phyloP scores from a whole-genome alignment of 2,888 invertebrate species.

The Artemia sinica region DNA sequence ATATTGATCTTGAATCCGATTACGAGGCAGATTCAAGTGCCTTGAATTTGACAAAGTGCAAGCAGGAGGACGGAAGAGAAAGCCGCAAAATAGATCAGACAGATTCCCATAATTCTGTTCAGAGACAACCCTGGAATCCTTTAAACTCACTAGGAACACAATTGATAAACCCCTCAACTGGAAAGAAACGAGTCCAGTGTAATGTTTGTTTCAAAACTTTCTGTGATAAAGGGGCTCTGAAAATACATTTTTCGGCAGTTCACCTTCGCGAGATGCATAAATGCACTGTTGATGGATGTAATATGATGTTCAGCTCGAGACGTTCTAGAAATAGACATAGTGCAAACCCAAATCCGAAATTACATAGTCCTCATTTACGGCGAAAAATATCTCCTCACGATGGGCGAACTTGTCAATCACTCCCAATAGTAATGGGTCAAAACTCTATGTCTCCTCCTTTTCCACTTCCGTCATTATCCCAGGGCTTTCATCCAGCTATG shows the following conservation, averaged over 20 bases:
- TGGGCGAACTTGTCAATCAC: slow-evolving; percentile 70
- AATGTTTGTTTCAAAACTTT: slow-evolving; percentile 96
- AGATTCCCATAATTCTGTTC: slow-evolving; percentile 33
- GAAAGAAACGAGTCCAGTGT: slow-evolving; percentile 92
- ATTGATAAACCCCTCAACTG: slow-evolving; percentile 77
- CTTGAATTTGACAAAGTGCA: neutral
- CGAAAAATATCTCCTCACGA: slow-evolving; percentile 87
- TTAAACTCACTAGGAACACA: slow-evolving; percentile 46
- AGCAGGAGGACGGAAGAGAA: slow-evolving; percentile 25
- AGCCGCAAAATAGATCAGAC: slow-evolving; percentile 31
- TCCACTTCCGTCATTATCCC: neutral
- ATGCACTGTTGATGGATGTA: slow-evolving; percentile 95
- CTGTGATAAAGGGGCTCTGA: slow-evolving; percentile 97
- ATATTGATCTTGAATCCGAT: slow-evolving; percentile 10
- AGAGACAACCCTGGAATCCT: slow-evolving; percentile 34
- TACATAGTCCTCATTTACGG: slow-evolving; percentile 83
- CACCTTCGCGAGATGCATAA: slow-evolving; percentile 98
- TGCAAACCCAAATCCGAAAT: slow-evolving; percentile 93
- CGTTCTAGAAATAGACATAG: slow-evolving; percentile 88
- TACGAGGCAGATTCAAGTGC: slow-evolving; percentile 2
- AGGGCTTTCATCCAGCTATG: slow-evolving; percentile 4
- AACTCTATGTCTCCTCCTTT: slow-evolving; percentile 14
- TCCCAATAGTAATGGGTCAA: slow-evolving; percentile 30
- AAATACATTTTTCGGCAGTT: slow-evolving; percentile 97
- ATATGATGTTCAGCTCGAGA: slow-evolving; percentile 97